Conservation (phyloP, 2,888 invertebrate genomes). For the Autographa gamma region DNA sequence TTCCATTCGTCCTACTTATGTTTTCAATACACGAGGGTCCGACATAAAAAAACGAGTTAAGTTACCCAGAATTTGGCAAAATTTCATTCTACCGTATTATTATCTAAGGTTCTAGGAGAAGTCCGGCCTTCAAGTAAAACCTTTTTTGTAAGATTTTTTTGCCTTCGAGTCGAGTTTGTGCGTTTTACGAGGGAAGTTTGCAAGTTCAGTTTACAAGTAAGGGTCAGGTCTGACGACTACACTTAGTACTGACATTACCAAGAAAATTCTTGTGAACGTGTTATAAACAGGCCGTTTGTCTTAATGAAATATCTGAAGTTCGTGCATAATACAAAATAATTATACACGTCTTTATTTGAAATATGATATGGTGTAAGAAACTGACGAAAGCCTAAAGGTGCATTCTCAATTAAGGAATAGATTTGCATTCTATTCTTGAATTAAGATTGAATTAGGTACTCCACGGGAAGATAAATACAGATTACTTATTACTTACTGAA, state of each 20-base stretch:
- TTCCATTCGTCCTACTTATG: constrained; percentile 51
- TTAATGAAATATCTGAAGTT: constrained; percentile 25
- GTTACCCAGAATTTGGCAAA: constrained; percentile 41
- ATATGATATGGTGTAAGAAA: too few species aligned
- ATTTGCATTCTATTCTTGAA: too few species aligned
- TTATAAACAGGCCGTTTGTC: constrained; percentile 51
- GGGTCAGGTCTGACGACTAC: constrained; percentile 29
- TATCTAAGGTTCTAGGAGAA: constrained; percentile 38
- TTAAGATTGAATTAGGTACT: too few species aligned
- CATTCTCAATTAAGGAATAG: too few species aligned
- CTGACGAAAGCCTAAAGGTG: too few species aligned
- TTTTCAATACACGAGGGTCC: constrained; percentile 53
- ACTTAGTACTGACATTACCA: constrained; percentile 30
- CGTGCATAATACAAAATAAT: too few species aligned
- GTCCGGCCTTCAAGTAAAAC: constrained; percentile 25
- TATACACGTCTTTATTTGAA: background rate
- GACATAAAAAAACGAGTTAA: constrained; percentile 43
- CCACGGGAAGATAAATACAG: too few species aligned
- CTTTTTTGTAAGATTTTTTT: constrained; percentile 35
- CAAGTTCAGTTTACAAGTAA: constrained; percentile 48
- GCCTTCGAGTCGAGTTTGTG: constrained; percentile 37
- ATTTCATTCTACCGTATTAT: constrained; percentile 40
- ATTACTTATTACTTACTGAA: background rate
- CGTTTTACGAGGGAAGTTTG: constrained; percentile 48
- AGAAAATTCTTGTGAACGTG: constrained; percentile 51